Conservation (phyloP, 2,888 invertebrate species). For the Stramonita haemastoma region DNA sequence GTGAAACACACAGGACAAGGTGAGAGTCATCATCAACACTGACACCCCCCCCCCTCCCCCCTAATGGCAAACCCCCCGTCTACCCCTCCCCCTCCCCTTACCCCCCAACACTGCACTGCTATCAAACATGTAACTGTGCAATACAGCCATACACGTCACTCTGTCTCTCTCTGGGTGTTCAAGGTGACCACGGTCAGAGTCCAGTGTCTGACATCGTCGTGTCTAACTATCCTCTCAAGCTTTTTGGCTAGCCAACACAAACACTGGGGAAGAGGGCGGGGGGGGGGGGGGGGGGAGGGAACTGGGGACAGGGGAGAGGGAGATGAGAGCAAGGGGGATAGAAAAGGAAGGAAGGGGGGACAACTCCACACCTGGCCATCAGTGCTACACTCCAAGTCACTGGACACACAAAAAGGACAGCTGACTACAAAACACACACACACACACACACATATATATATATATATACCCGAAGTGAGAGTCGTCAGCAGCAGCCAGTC, state of each 20-base stretch:
- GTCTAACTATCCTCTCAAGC: background rate
- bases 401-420: background rate
- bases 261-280: background rate
- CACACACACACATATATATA: background rate
- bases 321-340: background rate
- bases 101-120: slow-evolving; percentile 5
- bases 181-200: background rate
- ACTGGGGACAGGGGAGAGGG: background rate
- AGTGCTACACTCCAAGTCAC: slow-evolving; percentile 1
- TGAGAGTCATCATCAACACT: background rate
- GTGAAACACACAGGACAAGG: background rate
- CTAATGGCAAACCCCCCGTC: background rate
- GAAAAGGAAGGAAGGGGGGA: background rate
- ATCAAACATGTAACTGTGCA: background rate
- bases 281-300: background rate
- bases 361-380: background rate
- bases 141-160: background rate
- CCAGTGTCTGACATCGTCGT: background rate
- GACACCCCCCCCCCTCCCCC: background rate
- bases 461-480: slow-evolving; percentile 24
- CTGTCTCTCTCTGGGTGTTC: background rate
- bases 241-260: background rate
- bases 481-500: slow-evolving; percentile 25
- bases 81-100: no score
- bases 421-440: background rate